phyloP scores from a whole-genome alignment of 2,888 invertebrate genomes.

The Encarsia formosa region DNA sequence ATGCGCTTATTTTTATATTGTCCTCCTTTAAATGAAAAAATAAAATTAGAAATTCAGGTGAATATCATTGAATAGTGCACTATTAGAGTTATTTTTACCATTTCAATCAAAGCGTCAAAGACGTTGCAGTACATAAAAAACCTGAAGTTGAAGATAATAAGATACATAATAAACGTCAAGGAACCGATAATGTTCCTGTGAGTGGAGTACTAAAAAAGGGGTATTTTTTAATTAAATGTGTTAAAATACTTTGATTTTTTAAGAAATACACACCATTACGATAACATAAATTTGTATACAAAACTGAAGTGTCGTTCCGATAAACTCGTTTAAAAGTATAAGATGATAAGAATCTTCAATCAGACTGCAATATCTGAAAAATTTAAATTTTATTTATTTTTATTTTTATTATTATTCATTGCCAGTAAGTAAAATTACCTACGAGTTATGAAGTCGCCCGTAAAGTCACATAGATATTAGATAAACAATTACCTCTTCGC shows the following conservation, averaged over 20 bases:
- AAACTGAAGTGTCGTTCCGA: not conserved
- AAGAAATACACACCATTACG: too few relatives aligned
- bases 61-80: too few relatives aligned
- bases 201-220: not conserved
- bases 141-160: slow-evolving; percentile 20
- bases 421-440: too few relatives aligned
- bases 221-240: too few relatives aligned
- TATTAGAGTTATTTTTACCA: too few relatives aligned
- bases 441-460: too few relatives aligned
- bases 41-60: not conserved
- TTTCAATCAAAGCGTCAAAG: slow-evolving; percentile 25
- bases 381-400: too few relatives aligned
- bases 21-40: not conserved
- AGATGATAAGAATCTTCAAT: not conserved
- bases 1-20: not conserved
- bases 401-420: too few relatives aligned
- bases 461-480: too few relatives aligned
- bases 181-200: slow-evolving; percentile 21
- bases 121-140: slow-evolving; percentile 30
- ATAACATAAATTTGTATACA: not conserved
- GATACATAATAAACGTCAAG: slow-evolving; percentile 18
- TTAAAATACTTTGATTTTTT: too few relatives aligned
- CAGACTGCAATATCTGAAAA: slow-evolving; percentile 3
- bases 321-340: not conserved
- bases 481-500: too few relatives aligned